Evolutionary conservation across 2,797 vertebrate species (phyloP), one percentile per base, ranked within the genome.

Genomic region (Pantherophis vulpinus): DNA sequence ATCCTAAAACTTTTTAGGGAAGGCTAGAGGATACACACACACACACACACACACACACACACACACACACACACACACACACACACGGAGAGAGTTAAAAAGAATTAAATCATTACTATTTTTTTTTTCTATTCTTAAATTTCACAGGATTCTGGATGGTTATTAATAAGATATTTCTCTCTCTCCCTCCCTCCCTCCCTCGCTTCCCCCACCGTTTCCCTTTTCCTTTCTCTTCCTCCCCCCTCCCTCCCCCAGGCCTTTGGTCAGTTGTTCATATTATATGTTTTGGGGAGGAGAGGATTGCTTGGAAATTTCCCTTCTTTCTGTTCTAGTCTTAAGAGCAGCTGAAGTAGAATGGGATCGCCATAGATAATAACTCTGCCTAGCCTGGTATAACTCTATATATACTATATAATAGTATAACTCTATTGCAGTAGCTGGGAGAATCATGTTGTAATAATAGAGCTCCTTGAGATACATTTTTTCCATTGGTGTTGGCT

Each of bases 401-500:
- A 1, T 37, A 37, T 37, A 37, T 37, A 37, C 37, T 37, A 37
- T 37, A 37, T 37, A 37, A 37, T 37, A 37, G 37, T 42, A 42
- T 63, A 93, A 25, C 25, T 86, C 10, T 56, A 13, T 0, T 1
- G 55, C 54, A 74, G 11, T 1, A 1, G 32, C 74, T 88, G 18
- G 42, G 29, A 86, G 70, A 90, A 94, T 79, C 4, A 87, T 61
- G 56, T 86, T 94, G 87, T 37, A 47, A 12, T 87, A 87, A 18
- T 0, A 18, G 51, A 56, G 79, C 4, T 27, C 8, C 37, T 25
- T 10, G 1, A 12, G 10, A 32, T n/a, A 51, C 61, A 70, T 66
- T 91, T 56, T 88, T 47, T 87, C 5, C n/a, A 47, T 90, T 23
- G 42, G 11, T 1, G 0, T 58, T 12, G 42, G 88, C 59, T 59